phyloP scores from a whole-genome alignment of 2,888 invertebrate species.

The Polydrusus pterygomalis region DNA sequence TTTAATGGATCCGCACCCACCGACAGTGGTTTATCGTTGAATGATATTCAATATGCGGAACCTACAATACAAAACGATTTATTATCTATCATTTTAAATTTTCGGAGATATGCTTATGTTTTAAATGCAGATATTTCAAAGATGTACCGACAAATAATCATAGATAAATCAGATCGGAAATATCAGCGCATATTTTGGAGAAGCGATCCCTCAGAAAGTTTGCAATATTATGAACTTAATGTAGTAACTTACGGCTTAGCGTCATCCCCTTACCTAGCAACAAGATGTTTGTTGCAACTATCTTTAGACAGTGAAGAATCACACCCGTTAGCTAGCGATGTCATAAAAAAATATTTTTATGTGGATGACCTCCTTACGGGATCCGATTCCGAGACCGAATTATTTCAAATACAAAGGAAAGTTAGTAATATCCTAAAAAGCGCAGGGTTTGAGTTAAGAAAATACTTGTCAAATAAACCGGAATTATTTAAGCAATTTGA shows the following conservation, averaged over 20 bases:
- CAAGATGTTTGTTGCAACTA: slow-evolving; percentile 43
- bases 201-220: slow-evolving; percentile 8
- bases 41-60: slow-evolving; percentile 28
- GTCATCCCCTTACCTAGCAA: no score
- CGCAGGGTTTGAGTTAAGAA: slow-evolving; percentile 52
- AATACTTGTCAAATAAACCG: slow-evolving; percentile 46
- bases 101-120: no score
- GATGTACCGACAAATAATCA: slow-evolving; percentile 45
- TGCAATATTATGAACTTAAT: slow-evolving; percentile 49
- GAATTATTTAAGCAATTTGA: no score
- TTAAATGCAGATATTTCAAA: slow-evolving; percentile 49
- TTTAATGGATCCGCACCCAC: slow-evolving; percentile 58
- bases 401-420: slow-evolving; percentile 43
- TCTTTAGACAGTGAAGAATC: slow-evolving; percentile 38
- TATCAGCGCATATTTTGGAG: slow-evolving; percentile 50
- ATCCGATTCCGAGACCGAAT: slow-evolving; percentile 27
- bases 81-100: no score
- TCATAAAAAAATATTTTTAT: slow-evolving; percentile 55
- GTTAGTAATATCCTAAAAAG: slow-evolving; percentile 43
- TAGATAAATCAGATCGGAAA: slow-evolving; percentile 32
- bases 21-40: no score
- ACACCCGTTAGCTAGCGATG: slow-evolving; percentile 43
- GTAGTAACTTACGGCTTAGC: slow-evolving; percentile 58
- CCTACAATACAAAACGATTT: no score
- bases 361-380: slow-evolving; percentile 55